Conservation (phyloP, 1,140 invertebrate genomes). For the Zaprionus africanus region DNA sequence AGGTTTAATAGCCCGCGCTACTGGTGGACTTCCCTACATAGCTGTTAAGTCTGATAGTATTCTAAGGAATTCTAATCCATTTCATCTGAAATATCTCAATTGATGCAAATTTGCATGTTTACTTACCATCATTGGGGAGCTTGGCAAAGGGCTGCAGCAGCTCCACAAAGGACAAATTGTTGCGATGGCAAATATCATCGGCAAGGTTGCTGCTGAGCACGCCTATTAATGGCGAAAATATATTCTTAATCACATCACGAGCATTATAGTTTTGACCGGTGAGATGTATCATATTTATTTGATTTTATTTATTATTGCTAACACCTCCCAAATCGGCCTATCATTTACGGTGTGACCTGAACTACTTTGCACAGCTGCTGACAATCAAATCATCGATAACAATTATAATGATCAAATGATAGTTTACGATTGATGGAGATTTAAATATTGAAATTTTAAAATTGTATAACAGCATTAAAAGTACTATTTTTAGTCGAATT, state of each 20-base stretch:
- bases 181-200: constrained; percentile 93
- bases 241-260: constrained; percentile 94
- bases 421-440: background rate
- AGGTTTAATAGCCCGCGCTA: background rate
- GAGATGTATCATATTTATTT: constrained; percentile 81
- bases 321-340: constrained; percentile 45
- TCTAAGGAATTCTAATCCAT: background rate
- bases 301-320: constrained; percentile 31
- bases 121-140: constrained; percentile 90
- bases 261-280: constrained; percentile 86
- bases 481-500: background rate
- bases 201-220: constrained; percentile 92
- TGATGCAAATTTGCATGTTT: constrained; percentile 14
- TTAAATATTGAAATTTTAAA: background rate
- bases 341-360: constrained; percentile 33
- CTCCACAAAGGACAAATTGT: constrained; percentile 95
- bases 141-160: constrained; percentile 95
- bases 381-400: background rate
- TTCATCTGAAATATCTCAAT: background rate
- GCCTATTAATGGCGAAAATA: constrained; percentile 95
- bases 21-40: background rate
- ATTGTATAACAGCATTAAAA: background rate
- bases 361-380: background rate
- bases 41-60: background rate
- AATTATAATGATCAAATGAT: background rate